Percentiles rank a stretch among this genome's conserved stretches.
These are phyloP conservation scores for Camelus bactrianus DNA, from an alignment of 2,113 vertebrate species.

Conservation along the genomic window DNA sequence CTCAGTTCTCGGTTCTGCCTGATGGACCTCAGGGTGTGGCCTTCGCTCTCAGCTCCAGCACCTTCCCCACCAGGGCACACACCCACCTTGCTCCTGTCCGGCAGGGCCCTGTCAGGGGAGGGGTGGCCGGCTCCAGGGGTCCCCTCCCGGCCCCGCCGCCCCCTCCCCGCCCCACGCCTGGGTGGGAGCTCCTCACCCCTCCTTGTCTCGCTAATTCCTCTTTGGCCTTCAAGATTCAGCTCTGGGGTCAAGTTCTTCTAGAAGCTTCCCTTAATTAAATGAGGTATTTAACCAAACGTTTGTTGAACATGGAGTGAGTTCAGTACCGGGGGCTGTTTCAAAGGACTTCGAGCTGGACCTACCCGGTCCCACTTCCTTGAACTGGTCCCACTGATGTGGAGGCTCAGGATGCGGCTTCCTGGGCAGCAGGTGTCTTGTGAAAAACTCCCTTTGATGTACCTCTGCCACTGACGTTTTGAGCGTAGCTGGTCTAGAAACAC, in stretches of 20 bases:
- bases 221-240: not conserved
- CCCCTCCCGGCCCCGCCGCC: too few species aligned
- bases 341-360: not conserved
- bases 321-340: not conserved
- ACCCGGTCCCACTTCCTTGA: not conserved
- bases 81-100: not conserved
- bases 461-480: accelerated
- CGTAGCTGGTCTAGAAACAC: too few species aligned
- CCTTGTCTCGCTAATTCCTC: not conserved
- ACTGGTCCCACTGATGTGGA: not conserved
- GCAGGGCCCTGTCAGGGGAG: not conserved
- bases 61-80: not conserved
- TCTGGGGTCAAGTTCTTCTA: not conserved
- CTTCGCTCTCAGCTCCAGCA: not conserved
- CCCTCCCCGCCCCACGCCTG: accelerated
- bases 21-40: not conserved
- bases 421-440: not conserved
- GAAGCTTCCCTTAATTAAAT: not conserved
- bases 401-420: not conserved
- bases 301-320: not conserved
- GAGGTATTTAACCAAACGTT: not conserved
- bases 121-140: accelerated
- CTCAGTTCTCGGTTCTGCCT: not conserved
- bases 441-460: not conserved
- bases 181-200: not conserved